Conservation (phyloP, 2,797 vertebrate genomes). For the Manis javanica region DNA sequence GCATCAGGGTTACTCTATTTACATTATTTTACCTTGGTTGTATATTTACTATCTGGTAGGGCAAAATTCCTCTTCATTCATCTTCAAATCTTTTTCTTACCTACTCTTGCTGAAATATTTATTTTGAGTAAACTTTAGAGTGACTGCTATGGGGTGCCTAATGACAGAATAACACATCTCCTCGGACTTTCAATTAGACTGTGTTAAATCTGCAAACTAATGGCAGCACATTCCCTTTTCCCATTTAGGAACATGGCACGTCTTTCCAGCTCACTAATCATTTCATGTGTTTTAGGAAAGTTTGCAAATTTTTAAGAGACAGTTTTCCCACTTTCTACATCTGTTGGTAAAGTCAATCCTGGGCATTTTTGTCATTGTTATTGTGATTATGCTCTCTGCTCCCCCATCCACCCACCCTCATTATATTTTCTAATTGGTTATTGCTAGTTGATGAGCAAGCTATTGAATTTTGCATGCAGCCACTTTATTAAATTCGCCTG, state of each 20-base stretch:
- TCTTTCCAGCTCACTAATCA: constrained; percentile 1
- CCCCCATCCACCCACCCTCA: background rate
- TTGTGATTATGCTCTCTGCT: background rate
- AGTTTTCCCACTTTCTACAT: background rate
- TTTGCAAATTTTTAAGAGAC: background rate
- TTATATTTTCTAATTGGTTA: constrained; percentile 71
- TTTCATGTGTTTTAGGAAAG: background rate
- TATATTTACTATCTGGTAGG: background rate
- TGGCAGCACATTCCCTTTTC: background rate
- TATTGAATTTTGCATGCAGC: constrained; percentile 75
- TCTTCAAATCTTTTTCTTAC: background rate
- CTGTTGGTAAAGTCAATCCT: background rate
- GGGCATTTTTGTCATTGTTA: background rate
- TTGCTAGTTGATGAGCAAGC: constrained; percentile 73
- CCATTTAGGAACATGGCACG: background rate
- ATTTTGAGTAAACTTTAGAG: constrained; percentile 1
- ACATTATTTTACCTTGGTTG: background rate
- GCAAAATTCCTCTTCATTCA: background rate
- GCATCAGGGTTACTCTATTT: background rate
- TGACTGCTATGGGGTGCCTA: background rate
- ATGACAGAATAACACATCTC: background rate
- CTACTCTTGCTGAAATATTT: background rate
- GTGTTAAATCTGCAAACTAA: background rate
- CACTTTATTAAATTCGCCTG: constrained; percentile 80
- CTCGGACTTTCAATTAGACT: background rate